phyloP scores from a whole-genome alignment of 2,797 vertebrate genomes.

The Novumbra hubbsi region DNA sequence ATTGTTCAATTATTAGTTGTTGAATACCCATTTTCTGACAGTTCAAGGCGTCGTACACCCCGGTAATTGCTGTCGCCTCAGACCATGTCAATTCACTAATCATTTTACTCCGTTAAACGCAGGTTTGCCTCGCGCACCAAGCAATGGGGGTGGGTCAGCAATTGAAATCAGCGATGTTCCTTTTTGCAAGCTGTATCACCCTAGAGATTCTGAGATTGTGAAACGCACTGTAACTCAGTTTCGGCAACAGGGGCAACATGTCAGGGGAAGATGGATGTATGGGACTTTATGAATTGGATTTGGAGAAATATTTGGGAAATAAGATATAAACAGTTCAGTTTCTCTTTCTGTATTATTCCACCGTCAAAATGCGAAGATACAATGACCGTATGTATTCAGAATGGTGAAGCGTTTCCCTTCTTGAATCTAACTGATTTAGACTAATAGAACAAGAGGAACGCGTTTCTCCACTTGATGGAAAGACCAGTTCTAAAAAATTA shows the following conservation, averaged over 20 bases:
- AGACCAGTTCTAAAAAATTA: not conserved
- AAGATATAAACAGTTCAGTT: not conserved
- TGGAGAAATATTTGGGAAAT: not conserved
- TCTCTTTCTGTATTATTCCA: not conserved
- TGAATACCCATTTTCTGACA: slow-evolving; percentile 10
- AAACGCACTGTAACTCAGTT: slow-evolving; percentile 35
- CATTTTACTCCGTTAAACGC: slow-evolving; percentile 9
- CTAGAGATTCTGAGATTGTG: slow-evolving; percentile 8
- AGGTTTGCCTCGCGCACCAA: not conserved
- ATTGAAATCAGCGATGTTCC: slow-evolving; percentile 26
- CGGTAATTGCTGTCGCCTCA: slow-evolving; percentile 26
- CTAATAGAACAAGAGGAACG: not conserved
- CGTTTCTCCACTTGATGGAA: not conserved
- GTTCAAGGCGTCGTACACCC: slow-evolving; percentile 8
- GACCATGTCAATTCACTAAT: slow-evolving; percentile 12
- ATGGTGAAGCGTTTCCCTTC: not conserved
- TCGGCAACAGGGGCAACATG: slow-evolving; percentile 57
- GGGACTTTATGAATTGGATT: not conserved
- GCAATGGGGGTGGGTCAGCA: slow-evolving; percentile 37
- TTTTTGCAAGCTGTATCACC: slow-evolving; percentile 31
- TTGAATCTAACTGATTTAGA: not conserved
- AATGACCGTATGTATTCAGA: not conserved
- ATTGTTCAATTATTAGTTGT: not conserved
- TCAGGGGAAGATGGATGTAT: slow-evolving; percentile 50
- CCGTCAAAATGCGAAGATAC: not conserved